Percentiles rank a stretch among this genome's conserved stretches.
Evolutionary conservation across 1,140 invertebrate genomes (phyloP).

Genomic region (Spodoptera frugiperda): DNA sequence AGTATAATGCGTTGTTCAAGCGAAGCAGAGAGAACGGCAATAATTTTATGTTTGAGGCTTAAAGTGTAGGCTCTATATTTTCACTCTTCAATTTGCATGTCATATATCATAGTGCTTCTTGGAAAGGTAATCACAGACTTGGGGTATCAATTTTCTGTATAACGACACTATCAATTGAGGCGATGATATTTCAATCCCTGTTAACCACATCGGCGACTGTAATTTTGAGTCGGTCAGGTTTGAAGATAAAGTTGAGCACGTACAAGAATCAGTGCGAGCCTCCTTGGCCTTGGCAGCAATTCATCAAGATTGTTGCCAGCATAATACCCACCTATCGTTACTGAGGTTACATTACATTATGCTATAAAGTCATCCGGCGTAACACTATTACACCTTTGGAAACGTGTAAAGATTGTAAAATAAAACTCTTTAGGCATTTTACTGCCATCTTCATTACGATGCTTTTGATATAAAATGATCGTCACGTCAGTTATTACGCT

Average conservation of each 20-base stretch:
- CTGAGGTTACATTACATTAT: constrained; percentile 54
- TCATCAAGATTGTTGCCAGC: constrained; percentile 49
- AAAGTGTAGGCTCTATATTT: not conserved
- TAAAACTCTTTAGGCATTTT: not conserved
- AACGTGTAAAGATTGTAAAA: not conserved
- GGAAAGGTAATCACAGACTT: constrained; percentile 1
- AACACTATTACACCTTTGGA: constrained; percentile 16
- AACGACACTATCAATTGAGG: not conserved
- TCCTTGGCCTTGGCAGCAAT: constrained; percentile 55
- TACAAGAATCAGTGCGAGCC: constrained; percentile 38
- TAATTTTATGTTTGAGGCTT: not conserved
- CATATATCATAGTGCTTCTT: not conserved
- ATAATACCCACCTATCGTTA: constrained; percentile 46
- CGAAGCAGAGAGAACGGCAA: constrained; percentile 12
- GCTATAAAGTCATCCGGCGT: constrained; percentile 51
- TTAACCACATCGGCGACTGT: not conserved
- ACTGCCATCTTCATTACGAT: too few relatives aligned
- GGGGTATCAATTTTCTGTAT: too few relatives aligned
- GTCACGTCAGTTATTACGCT: too few relatives aligned
- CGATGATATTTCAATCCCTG: constrained; percentile 15
- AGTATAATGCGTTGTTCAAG: constrained; percentile 32
- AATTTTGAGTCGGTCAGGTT: constrained; percentile 4
- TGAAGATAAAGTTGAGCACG: constrained; percentile 3
- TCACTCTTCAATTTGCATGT: constrained; percentile 20
- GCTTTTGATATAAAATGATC: too few relatives aligned